Percentiles rank a stretch among this genome's conserved stretches.
phyloP scores from a whole-genome alignment of 2,888 invertebrate genomes.

The Gymnosoma rotundatum region DNA sequence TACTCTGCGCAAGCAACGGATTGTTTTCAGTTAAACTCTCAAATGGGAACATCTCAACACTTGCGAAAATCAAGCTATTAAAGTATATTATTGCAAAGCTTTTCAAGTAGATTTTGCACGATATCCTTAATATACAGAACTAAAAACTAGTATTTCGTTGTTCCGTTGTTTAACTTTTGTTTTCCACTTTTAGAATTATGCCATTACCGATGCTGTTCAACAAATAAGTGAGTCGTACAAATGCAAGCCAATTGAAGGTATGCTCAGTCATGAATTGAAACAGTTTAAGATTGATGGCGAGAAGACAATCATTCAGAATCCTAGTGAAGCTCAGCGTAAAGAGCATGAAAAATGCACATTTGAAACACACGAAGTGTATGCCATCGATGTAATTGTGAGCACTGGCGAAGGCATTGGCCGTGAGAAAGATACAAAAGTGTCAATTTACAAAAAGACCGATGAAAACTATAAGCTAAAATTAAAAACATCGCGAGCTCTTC shows the following conservation, averaged over 20 bases:
- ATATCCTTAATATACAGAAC: not conserved
- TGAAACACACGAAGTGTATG: constrained; percentile 98
- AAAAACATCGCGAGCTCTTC: constrained; percentile 96
- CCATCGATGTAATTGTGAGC: constrained; percentile 98
- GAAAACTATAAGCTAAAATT: constrained; percentile 98
- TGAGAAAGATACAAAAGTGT: constrained; percentile 96
- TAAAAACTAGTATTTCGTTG: not conserved
- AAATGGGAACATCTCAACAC: constrained; percentile 73
- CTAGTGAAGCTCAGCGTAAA: constrained; percentile 97
- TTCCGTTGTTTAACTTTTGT: constrained; percentile 22
- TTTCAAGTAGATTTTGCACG: not conserved
- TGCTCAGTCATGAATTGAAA: constrained; percentile 97
- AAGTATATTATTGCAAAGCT: not conserved
- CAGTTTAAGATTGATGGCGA: constrained; percentile 99
- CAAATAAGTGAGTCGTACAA: constrained; percentile 96
- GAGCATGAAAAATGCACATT: constrained; percentile 98
- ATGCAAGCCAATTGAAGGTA: constrained; percentile 98
- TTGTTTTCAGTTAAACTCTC: constrained; percentile 55
- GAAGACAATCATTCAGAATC: constrained; percentile 98
- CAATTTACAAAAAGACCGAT: constrained; percentile 99
- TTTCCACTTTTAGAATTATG: constrained; percentile 87
- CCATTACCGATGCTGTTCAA: constrained; percentile 95
- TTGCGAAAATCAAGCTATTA: constrained; percentile 73
- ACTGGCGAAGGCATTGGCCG: constrained; percentile 97
- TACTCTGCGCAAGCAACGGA: constrained; percentile 68